Evolutionary conservation across 1,140 invertebrate species (phyloP), one percentile per base, ranked within the genome.

Genomic region (Drosophila funebris): DNA sequence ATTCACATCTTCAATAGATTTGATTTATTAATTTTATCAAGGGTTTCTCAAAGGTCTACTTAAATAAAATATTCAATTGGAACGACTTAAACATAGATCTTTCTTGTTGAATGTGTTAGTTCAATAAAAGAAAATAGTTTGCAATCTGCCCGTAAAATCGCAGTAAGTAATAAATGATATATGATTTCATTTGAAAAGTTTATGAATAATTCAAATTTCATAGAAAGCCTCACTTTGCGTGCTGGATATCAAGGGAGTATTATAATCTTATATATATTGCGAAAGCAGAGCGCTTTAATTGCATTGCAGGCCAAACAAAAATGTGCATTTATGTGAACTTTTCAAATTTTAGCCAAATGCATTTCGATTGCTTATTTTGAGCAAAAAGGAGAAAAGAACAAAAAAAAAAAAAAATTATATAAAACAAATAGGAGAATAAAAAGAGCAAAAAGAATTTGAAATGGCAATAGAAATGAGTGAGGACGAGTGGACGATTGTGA

Each of bases 301-400:
- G 69, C 62, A 37, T 22, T 48, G 18, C 44, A 57, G 53, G 6
- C 36, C 6, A 61, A 80, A 63, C 60, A 44, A 46, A 36, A 46
- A 20, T 63, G 62, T 58, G 46, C 68, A 64, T 76, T 64, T 54
- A 44, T 52, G 33, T 62, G 61, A 57, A 50, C 76, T 69, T 68
- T 72, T 57, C 31, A 62, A 73, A 61, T 64, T 64, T 75, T 67
- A 29, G 52, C 27, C 43, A 81, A 74, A 81, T 80, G 46, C 64
- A 64, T 66, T 85, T 74, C 66, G 61, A 85, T 84, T 61, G 81
- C 62, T 57, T 67, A 69, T 73, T 58, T 68, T 56, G 43, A 11
- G 39, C 33, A 50, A 58, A 50, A 43, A 29, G 13, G 36, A 20
- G 9, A 20, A 56, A 8, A 62, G 46, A 31, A 43, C 24, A 53